A percentile compares a stretch with the other conserved stretches of the same genome.
Conservation (phyloP, 2,113 vertebrate genomes). For the mouse (Mus musculus) region DNA sequence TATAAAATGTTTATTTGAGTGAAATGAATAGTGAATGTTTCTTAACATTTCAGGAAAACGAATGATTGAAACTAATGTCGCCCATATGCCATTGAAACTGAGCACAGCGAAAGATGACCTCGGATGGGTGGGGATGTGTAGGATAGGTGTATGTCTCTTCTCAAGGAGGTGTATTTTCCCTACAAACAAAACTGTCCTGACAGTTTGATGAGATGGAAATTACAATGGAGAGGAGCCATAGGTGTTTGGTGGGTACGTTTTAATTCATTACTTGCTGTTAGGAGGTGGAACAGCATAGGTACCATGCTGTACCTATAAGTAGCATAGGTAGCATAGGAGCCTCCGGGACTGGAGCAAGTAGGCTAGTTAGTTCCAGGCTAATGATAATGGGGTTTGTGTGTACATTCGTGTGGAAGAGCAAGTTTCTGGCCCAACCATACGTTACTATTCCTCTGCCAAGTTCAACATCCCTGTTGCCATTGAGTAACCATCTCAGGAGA, state of each 20-base stretch:
- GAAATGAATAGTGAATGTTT: background rate
- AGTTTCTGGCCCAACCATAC: background rate
- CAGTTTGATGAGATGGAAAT: background rate
- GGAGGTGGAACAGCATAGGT: background rate
- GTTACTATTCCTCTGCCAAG: background rate
- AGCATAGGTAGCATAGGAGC: background rate
- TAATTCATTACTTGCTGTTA: background rate
- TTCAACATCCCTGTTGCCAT: background rate
- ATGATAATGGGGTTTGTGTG: background rate
- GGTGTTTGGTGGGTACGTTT: background rate
- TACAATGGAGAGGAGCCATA: background rate
- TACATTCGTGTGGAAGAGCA: background rate
- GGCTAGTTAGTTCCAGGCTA: background rate
- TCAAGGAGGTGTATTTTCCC: background rate
- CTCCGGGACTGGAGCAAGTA: background rate
- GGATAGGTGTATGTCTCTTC: background rate
- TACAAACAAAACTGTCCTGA: background rate
- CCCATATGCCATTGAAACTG: background rate
- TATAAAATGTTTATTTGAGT: background rate
- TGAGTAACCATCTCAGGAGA: background rate
- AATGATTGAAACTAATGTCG: background rate
- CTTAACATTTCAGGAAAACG: background rate
- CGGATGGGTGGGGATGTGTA: fast-evolving
- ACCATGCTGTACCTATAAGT: background rate
- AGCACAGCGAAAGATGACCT: background rate